Evolutionary conservation across 2,797 vertebrate genomes (phyloP).

Genomic region (Characodon lateralis): DNA sequence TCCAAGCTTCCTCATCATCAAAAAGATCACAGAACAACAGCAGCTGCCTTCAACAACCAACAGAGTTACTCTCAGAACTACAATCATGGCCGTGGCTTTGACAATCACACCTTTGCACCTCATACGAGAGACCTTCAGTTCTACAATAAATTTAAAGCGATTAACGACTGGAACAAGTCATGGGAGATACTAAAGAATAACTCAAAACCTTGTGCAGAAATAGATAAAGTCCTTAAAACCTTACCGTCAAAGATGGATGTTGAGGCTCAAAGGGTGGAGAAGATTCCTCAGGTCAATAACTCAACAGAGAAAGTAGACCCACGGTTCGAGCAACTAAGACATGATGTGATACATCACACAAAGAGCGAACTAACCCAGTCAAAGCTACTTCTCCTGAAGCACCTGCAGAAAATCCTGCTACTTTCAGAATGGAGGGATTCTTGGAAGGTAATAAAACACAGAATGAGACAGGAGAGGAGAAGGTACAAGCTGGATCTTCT

Average conservation of each 20-base stretch:
- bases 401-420: conserved; percentile 19
- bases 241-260: not conserved
- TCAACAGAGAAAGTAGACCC: conserved; percentile 10
- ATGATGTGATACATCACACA: conserved; percentile 36
- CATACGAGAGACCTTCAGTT: conserved; percentile 32
- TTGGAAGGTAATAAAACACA: conserved; percentile 63
- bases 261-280: conserved; percentile 11
- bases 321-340: conserved; percentile 34
- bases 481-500: conserved; percentile 31
- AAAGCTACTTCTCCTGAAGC: conserved; percentile 25
- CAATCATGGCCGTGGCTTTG: not conserved
- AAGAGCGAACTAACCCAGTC: conserved; percentile 30
- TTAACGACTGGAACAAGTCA: conserved; percentile 65
- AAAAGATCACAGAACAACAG: conserved; percentile 22
- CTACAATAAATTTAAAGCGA: conserved; percentile 13
- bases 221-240: conserved; percentile 43
- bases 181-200: conserved; percentile 67
- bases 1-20: conserved; percentile 3
- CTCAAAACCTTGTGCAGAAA: conserved; percentile 53
- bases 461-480: conserved; percentile 43
- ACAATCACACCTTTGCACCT: conserved; percentile 11
- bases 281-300: conserved; percentile 1
- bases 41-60: conserved; percentile 10
- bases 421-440: conserved; percentile 59
- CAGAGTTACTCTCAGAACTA: conserved; percentile 23